Conservation (phyloP, 2,113 vertebrate species). For the Indicator indicator region DNA sequence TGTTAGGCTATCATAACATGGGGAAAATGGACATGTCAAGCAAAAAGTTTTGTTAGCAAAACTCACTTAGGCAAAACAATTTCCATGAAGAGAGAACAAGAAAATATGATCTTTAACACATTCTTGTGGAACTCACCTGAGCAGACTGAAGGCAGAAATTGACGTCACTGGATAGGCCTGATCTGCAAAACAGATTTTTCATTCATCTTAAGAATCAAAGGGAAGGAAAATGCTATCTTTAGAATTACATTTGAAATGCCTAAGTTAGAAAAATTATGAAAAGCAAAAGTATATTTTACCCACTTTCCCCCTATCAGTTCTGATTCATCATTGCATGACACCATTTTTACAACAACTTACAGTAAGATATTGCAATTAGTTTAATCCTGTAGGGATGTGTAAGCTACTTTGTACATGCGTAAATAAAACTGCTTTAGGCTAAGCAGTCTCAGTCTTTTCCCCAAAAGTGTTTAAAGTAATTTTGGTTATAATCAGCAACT, state of each 20-base stretch:
- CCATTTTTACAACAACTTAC: background rate
- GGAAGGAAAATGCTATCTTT: background rate
- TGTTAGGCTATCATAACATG: background rate
- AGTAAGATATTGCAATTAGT: background rate
- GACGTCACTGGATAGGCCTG: background rate
- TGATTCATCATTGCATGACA: background rate
- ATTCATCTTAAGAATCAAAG: background rate
- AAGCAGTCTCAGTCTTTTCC: background rate
- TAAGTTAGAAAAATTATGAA: background rate
- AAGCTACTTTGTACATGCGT: background rate
- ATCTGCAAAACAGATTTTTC: background rate
- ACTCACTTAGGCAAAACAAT: background rate
- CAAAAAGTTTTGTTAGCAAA: background rate
- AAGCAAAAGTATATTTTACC: background rate
- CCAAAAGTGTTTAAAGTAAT: conserved; percentile 24
- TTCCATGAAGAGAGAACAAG: background rate
- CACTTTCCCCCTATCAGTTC: background rate
- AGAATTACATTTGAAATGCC: background rate
- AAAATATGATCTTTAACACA: background rate
- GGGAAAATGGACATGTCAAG: background rate
- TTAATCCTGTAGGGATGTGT: conserved; percentile 21
- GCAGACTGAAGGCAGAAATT: background rate
- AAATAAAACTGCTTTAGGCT: conserved; percentile 35
- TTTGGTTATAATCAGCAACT: conserved; percentile 22
- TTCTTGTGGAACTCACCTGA: background rate